Percentiles rank a stretch among this genome's conserved stretches.
phyloP scores from a whole-genome alignment of 23 tunicate genomes.

The Ciona savignyi region DNA sequence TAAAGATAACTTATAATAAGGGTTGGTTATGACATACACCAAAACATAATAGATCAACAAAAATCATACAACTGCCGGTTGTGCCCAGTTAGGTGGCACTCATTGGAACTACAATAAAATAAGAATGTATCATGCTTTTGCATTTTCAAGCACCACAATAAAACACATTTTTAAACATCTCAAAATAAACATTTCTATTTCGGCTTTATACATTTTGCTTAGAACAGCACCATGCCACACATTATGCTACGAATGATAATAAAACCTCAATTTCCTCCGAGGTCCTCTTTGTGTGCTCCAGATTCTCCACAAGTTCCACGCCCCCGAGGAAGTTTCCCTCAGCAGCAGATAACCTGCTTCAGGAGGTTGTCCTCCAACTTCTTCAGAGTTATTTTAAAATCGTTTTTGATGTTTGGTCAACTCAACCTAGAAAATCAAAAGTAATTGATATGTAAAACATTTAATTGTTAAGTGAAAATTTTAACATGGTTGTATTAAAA shows the following conservation, averaged over 20 bases:
- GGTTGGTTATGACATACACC: not conserved
- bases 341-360: slow-evolving; percentile 59
- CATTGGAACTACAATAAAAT: not conserved
- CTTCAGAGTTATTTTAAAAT: slow-evolving; percentile 80
- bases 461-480: too few relatives aligned
- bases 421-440: slow-evolving; percentile 34
- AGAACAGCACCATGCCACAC: too few relatives aligned
- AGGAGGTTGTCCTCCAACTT: slow-evolving; percentile 71
- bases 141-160: not conserved
- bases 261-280: slow-evolving; percentile 74
- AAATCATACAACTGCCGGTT: not conserved
- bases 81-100: not conserved
- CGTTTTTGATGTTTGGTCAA: slow-evolving; percentile 87
- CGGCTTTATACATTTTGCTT: too few relatives aligned
- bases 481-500: too few relatives aligned
- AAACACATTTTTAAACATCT: not conserved
- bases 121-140: not conserved
- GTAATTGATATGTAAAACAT: too few relatives aligned
- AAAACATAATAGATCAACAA: not conserved
- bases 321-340: slow-evolving; percentile 86
- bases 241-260: not conserved
- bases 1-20: not conserved
- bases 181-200: not conserved
- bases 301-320: slow-evolving; percentile 71
- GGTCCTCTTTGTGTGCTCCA: slow-evolving; percentile 74